Conservation (phyloP, 2,113 vertebrate species). For the Pachypanchax playfairii region DNA sequence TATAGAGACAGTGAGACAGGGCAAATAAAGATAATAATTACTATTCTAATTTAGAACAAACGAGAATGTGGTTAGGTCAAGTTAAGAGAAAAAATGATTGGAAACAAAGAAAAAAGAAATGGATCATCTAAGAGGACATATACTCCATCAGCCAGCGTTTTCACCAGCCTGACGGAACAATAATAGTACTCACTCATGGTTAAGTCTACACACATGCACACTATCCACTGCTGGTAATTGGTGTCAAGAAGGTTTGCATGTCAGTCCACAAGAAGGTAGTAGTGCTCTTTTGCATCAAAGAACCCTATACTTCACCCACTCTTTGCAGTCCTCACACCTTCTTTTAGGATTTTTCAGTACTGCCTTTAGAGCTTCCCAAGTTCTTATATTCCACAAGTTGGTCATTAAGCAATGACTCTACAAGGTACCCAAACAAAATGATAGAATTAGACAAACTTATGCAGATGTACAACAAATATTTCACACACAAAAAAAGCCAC, state of each 20-base stretch:
- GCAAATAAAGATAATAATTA: not conserved
- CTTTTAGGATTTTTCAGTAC: conserved; percentile 9
- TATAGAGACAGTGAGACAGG: not conserved
- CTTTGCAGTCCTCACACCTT: conserved; percentile 22
- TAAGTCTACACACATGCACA: conserved; percentile 26
- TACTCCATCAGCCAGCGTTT: conserved; percentile 26
- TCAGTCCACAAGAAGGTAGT: conserved; percentile 38
- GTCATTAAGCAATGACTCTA: conserved; percentile 8
- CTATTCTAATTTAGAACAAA: not conserved
- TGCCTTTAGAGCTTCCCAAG: conserved; percentile 14
- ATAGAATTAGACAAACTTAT: conserved; percentile 11
- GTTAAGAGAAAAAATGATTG: not conserved
- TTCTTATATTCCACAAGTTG: conserved; percentile 6
- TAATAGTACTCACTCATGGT: conserved; percentile 19
- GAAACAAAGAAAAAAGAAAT: not conserved
- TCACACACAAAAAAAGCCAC: conserved; percentile 38
- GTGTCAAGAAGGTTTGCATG: conserved; percentile 47
- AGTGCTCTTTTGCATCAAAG: conserved; percentile 22
- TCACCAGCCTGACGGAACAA: conserved; percentile 19
- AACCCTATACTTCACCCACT: conserved; percentile 13
- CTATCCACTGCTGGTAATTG: conserved; percentile 51
- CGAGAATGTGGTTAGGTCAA: not conserved
- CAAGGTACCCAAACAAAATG: not conserved
- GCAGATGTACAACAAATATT: conserved; percentile 22
- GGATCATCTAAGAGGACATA: conserved; percentile 1